Conservation (phyloP, 2,888 invertebrate species). For the Rhagium mordax region DNA sequence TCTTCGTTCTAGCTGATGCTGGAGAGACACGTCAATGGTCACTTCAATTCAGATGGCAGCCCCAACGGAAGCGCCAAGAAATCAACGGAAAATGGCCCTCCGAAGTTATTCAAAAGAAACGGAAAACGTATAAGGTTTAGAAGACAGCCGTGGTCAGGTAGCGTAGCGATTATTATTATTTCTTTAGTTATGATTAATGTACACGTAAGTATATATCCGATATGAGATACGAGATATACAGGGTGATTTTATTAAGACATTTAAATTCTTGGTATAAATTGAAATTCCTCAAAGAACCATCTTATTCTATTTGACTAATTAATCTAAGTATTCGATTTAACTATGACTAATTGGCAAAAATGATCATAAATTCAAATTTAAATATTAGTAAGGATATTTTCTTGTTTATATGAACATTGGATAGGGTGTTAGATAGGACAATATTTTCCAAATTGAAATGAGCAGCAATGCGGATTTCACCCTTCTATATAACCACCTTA, state of each 20-base stretch:
- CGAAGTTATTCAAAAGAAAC: constrained; percentile 87
- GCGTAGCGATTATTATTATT: constrained; percentile 60
- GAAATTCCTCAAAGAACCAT: too few species aligned
- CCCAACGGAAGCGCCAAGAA: constrained; percentile 78
- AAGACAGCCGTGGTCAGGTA: constrained; percentile 92
- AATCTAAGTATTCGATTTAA: too few species aligned
- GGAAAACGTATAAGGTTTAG: constrained; percentile 91
- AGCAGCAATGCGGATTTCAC: constrained; percentile 38
- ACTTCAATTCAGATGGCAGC: constrained; percentile 82
- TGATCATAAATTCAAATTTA: constrained; percentile 26
- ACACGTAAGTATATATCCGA: constrained; percentile 44
- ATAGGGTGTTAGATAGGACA: constrained; percentile 23
- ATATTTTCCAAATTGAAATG: constrained; percentile 20
- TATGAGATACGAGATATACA: constrained; percentile 37
- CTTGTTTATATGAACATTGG: constrained; percentile 26
- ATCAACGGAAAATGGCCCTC: constrained; percentile 81
- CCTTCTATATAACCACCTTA: constrained; percentile 34
- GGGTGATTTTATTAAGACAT: constrained; percentile 43
- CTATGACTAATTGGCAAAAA: background rate
- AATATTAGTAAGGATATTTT: constrained; percentile 22
- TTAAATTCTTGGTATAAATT: constrained; percentile 5
- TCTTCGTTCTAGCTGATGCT: constrained; percentile 78
- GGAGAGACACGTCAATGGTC: constrained; percentile 94
- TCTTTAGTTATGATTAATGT: constrained; percentile 23
- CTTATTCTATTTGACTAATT: too few species aligned